phyloP scores from a whole-genome alignment of 2,797 vertebrate species.

The Gymnopithys bicolor region DNA sequence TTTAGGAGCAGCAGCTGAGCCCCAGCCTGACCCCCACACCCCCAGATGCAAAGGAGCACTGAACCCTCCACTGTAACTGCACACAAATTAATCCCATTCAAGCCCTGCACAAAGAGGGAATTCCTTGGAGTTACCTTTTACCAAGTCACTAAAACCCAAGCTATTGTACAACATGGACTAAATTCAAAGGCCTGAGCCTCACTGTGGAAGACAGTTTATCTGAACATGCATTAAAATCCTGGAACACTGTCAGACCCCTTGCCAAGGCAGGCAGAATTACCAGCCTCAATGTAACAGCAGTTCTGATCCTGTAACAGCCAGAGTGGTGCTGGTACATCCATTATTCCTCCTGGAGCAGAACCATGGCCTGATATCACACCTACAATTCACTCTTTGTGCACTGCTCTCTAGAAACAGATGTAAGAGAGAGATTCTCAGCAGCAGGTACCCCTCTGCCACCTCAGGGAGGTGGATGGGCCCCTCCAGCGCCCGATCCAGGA shows the following conservation, averaged over 20 bases:
- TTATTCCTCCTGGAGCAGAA: constrained; percentile 35
- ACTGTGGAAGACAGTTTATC: neutral
- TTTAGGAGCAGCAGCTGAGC: neutral
- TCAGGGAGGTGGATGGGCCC: neutral
- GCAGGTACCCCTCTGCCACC: neutral
- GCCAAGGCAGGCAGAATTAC: constrained; percentile 2
- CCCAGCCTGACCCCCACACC: neutral
- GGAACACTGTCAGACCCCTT: neutral
- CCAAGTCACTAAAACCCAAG: neutral
- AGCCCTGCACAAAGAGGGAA: neutral
- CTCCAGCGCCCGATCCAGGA: neutral
- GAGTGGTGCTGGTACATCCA: neutral
- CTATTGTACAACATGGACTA: neutral
- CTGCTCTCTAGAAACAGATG: neutral
- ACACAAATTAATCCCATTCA: neutral
- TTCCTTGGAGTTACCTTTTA: neutral
- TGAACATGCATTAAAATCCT: constrained; percentile 9
- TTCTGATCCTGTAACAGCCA: constrained; percentile 18
- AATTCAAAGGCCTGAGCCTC: neutral
- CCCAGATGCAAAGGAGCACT: neutral
- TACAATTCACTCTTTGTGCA: neutral
- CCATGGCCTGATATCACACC: neutral
- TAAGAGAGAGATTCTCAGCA: neutral
- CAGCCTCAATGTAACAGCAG: neutral
- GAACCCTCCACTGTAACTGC: neutral